Base-by-base conservation (phyloP, 2,888 invertebrate species). In the Trissonchulus sp. region DNA sequence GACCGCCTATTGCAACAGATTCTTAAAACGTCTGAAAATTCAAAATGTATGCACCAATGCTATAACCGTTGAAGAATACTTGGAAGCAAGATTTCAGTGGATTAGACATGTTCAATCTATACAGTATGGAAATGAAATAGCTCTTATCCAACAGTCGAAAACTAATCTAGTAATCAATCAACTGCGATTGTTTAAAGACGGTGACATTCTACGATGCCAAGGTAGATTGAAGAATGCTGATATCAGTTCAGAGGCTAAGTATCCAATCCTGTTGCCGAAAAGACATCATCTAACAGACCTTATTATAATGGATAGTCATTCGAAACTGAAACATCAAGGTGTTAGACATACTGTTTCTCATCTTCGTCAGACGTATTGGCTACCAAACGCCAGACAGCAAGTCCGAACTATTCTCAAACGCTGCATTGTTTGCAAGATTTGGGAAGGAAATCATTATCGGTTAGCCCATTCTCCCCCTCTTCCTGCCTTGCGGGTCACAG, bases 221-320 rank as follows among this genome's bases (percentile, higher is more conserved):
- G 72, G 72, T 35, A 28, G 72, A 28, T 28, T 71, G 15, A 30
- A 28, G 33, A 35, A 68, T 35, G 72, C 72, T 71, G 33, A 15
- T 30, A 28, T 71, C 15, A 28, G 31, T 31, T 35, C n/a, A 31
- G 63, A 71, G 15, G 15, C 65, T n/a, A 15, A 33, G n/a, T 68
- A 71, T 71, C 72, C 72, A 34, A 71, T 71, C 38, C 63, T 71
- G 72, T 35, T 71, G 33, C 72, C 72, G 35, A 71, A 71, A 15
- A 28, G 33, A 28, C 65, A 35, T 30, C 72, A 35, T 63, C 28
- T 71, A 28, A 71, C 72, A 28, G 33, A 68, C 28, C 35, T 71
- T 15, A 33, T 71, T 31, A 63, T 71, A 30, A 34, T 33, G 33
- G 72, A 71, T 35, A 68, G n/a, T 68, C 72, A 71, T 34, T 31